Evolutionary conservation across 2,113 vertebrate species (phyloP), one percentile per base, ranked within the genome.

Genomic region (Illadopsis cleaveri): DNA sequence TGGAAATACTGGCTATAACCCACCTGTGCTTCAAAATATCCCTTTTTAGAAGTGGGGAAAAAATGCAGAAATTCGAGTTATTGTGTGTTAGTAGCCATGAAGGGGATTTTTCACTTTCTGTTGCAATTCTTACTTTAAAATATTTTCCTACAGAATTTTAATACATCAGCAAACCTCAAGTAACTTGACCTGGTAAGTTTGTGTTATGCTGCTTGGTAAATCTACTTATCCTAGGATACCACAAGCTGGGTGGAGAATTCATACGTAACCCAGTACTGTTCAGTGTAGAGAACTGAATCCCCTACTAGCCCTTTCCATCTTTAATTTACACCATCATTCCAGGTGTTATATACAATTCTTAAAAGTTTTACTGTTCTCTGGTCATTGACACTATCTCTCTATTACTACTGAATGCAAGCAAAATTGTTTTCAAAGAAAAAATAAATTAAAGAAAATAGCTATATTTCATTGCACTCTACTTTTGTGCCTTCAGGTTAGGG

Each of bases 361-460:
- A 50, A 15, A 56, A 75, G 44, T 83, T 94, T 53, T 68, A 81
- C 64, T 56, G n/a, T 57, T 73, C 82, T 93, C 82, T 80, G 56
- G n/a, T 81, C 21, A 57, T 23, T 18, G 20, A 68, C 18, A 48
- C 42, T 51, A 37, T 38, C 51, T 72, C 58, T 83, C 62, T 60
- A 72, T 60, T 79, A 78, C 79, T 90, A 92, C 37, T 54, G 30
- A 89, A 92, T 7, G 23, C 42, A 94, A 76, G 51, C 64, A 94
- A 86, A 91, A 86, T 56, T 47, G 68, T 81, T 86, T 92, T 54
- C 60, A 53, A 93, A 93, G 83, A 69, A 90, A 86, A 94, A 95
- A 94, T 93, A 97, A 96, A 90, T 86, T 89, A 95, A 94, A 82
- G 38, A 66, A 93, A 92, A 71, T 75, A 93, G 38, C 72, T 93